phyloP scores from a whole-genome alignment of 2,797 vertebrate species.

The Botia almorhae region DNA sequence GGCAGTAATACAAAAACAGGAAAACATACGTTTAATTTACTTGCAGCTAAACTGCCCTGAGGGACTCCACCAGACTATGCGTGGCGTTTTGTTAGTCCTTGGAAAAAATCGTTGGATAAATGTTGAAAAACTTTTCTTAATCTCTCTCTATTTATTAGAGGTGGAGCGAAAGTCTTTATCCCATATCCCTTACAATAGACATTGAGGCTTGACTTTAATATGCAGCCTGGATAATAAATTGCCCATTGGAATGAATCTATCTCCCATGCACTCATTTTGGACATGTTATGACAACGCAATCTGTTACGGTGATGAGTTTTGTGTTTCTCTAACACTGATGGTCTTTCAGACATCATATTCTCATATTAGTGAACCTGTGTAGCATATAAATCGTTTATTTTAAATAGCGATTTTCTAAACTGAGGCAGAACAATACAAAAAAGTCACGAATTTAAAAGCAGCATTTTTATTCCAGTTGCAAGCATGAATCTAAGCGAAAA shows the following conservation, averaged over 20 bases:
- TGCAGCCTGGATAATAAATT: conserved; percentile 70
- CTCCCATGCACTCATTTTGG: conserved; percentile 65
- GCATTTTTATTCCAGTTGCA: not conserved
- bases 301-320: conserved; percentile 59
- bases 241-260: conserved; percentile 66
- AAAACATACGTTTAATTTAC: conserved; percentile 33
- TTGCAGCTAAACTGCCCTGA: conserved; percentile 6
- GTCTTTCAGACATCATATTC: conserved; percentile 46
- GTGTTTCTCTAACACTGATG: conserved; percentile 42
- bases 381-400: conserved; percentile 30
- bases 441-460: not conserved
- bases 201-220: conserved; percentile 63
- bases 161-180: conserved; percentile 43
- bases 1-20: conserved; percentile 16
- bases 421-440: not conserved
- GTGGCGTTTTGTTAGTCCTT: conserved; percentile 43
- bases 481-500: not conserved
- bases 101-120: conserved; percentile 22
- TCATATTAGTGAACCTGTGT: conserved; percentile 44
- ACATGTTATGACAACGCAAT: conserved; percentile 54
- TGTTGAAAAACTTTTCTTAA: conserved; percentile 45
- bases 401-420: not conserved
- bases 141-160: conserved; percentile 29
- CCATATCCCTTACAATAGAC: conserved; percentile 57
- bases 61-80: conserved; percentile 46